A percentile compares a stretch with the other conserved stretches of the same genome.
Conservation (phyloP, 2,888 invertebrate species). For the Meghimatium bilineatum region DNA sequence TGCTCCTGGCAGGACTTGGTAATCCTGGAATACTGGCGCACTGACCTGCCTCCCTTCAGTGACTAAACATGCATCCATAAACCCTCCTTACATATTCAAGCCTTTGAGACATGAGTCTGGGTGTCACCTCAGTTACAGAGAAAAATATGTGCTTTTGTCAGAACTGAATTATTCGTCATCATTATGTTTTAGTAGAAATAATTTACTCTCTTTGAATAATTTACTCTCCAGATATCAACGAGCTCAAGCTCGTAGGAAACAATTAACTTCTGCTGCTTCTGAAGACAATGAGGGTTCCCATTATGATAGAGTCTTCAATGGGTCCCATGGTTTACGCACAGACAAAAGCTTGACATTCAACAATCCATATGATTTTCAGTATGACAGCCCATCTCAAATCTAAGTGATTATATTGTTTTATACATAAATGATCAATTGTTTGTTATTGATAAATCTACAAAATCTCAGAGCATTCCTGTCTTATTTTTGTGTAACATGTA, state of each 20-base stretch:
- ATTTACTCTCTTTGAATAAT: too few species aligned
- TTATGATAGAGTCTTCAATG: constrained; percentile 48
- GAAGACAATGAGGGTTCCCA: constrained; percentile 43
- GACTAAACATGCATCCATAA: too few species aligned
- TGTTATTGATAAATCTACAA: constrained; percentile 14
- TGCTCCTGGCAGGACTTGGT: too few species aligned
- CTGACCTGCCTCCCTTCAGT: too few species aligned
- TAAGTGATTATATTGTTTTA: background rate
- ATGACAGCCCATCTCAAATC: constrained; percentile 17
- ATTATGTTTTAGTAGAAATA: too few species aligned
- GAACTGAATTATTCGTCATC: too few species aligned
- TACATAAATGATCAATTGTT: background rate
- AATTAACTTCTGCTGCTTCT: constrained; percentile 22
- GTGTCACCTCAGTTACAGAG: too few species aligned
- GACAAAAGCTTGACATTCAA: constrained; percentile 50
- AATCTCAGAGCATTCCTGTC: background rate
- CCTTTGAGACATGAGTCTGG: too few species aligned
- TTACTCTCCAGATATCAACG: constrained; percentile 10
- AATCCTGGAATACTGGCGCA: too few species aligned
- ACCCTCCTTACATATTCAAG: too few species aligned
- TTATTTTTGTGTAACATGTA: background rate
- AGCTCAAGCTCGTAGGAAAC: background rate
- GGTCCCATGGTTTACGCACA: constrained; percentile 52
- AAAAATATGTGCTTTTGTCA: too few species aligned
- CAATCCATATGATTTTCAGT: constrained; percentile 23